Percentiles rank a stretch among this genome's conserved stretches.
These are phyloP conservation scores for Drosophila equinoxialis DNA, from an alignment of 1,140 invertebrate species.

Conservation along the genomic window DNA sequence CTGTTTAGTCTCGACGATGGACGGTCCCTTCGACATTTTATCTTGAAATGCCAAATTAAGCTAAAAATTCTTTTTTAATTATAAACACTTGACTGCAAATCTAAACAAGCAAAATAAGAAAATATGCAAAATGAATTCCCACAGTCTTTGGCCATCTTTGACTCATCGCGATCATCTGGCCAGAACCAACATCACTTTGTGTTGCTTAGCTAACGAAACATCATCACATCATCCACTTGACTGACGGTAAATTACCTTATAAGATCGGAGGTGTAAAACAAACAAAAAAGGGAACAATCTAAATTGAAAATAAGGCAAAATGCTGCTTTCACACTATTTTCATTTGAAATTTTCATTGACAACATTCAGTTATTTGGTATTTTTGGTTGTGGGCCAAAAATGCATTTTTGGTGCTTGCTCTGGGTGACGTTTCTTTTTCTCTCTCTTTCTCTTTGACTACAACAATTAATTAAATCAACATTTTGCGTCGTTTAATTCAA, in stretches of 20 bases:
- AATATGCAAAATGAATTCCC: background rate
- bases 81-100: constrained; percentile 27
- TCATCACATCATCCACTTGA: constrained; percentile 56
- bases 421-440: constrained; percentile 24
- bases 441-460: constrained; percentile 27
- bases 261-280: constrained; percentile 5
- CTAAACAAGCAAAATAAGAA: constrained; percentile 13
- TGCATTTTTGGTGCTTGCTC: constrained; percentile 18
- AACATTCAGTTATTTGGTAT: constrained; percentile 32
- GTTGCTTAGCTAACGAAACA: constrained; percentile 27
- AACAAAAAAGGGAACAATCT: background rate
- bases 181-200: constrained; percentile 38
- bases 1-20: background rate
- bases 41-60: constrained; percentile 43
- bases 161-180: constrained; percentile 42
- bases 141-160: constrained; percentile 26
- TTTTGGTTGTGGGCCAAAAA: constrained; percentile 18
- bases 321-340: constrained; percentile 6
- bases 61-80: constrained; percentile 41
- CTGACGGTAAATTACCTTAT: constrained; percentile 33
- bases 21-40: constrained; percentile 24
- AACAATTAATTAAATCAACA: constrained; percentile 52
- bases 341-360: constrained; percentile 47
- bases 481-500: constrained; percentile 46
- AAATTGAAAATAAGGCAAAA: background rate